Percentiles rank a stretch among this genome's conserved stretches.
Conservation (phyloP, 2,888 invertebrate species). For the Xestia c-nigrum region DNA sequence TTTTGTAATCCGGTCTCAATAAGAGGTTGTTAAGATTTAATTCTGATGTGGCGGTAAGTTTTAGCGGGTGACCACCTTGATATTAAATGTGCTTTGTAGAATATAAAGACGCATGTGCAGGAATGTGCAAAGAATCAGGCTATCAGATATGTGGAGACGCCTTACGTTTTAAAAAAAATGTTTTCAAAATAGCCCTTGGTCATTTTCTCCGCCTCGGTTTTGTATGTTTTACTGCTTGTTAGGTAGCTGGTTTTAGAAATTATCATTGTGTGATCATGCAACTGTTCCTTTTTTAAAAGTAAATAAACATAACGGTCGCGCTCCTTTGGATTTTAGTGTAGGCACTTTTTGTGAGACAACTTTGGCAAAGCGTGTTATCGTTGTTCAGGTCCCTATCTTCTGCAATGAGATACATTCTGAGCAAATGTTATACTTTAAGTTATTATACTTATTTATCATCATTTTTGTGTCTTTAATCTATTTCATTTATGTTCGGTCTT, state of each 20-base stretch:
- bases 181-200: neutral
- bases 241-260: neutral
- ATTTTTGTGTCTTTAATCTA: no score
- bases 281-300: no score
- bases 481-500: no score
- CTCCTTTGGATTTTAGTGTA: neutral
- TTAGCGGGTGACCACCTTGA: slow-evolving; percentile 4
- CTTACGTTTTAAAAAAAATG: neutral
- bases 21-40: slow-evolving; percentile 36
- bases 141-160: neutral
- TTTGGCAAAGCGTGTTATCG: neutral
- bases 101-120: neutral
- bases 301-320: neutral
- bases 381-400: neutral
- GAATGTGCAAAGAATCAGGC: neutral
- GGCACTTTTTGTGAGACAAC: neutral
- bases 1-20: slow-evolving; percentile 54
- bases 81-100: slow-evolving; percentile 4
- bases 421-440: neutral
- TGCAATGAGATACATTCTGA: neutral
- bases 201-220: neutral
- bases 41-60: slow-evolving; percentile 25
- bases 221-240: neutral
- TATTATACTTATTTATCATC: neutral
- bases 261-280: neutral